Base-by-base conservation (phyloP, 2,888 invertebrate genomes). In the Drosophila formosana region DNA sequence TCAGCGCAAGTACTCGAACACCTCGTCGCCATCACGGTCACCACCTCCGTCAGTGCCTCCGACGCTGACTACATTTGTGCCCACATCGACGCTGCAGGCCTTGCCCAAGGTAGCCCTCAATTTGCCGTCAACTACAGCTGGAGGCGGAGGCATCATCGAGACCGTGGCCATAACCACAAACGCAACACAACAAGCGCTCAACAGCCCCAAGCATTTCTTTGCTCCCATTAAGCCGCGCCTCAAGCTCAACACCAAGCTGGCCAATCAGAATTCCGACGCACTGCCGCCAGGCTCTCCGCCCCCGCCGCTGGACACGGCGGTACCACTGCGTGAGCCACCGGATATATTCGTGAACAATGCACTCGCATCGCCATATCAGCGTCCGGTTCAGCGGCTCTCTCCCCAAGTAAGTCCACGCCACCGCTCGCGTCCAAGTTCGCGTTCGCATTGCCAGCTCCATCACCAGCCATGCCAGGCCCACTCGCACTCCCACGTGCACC, bases 171-270 rank as follows among this genome's bases (percentile, higher is more conserved):
- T 91, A 25, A 90, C 87, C n/a, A 91, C 89, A 66, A 85, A 89
- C 58, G 83, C 89, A 43, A 63, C 83, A 32, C 78, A 69, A 64
- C 82, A 76, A 73, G 67, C 76, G 76, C 80, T 80, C 71, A 88
- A 87, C 57, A 90, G 88, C 66, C 92, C 92, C 0, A 93, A 91
- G 75, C 93, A 93, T 75, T 93, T 93, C 72, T 93, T 93, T 78
- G 92, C 93, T 25, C 93, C 93, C 13, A 87, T 93, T 6, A 92
- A 92, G 76, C 91, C 92, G 46, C 90, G 91, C 60, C 80, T 91
- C 41, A 89, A 88, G 78, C 75, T 91, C 55, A 88, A 91, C 80
- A 89, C 92, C 65, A 77, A 91, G 39, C 63, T 91, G 49, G 90
- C 91, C 66, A 87, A 91, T 64, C 81, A 88, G 62, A 72, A 67